phyloP scores from a whole-genome alignment of 2,888 invertebrate species.

The Podotricha telesiphe region DNA sequence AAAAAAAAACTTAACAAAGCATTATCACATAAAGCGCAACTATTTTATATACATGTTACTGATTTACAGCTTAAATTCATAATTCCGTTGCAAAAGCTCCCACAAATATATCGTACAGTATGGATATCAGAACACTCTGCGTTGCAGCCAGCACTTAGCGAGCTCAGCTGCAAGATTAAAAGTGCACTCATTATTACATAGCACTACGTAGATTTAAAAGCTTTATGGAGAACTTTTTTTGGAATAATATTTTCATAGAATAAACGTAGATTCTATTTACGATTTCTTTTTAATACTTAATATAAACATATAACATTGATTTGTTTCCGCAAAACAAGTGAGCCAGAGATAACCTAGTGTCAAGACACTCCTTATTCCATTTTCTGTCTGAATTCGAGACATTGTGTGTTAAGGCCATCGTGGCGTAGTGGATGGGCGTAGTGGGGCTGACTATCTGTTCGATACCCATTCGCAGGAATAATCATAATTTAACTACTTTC shows the following conservation, averaged over 20 bases:
- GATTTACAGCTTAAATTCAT: slow-evolving; percentile 10
- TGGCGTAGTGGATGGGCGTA: no score
- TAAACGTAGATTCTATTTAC: not conserved
- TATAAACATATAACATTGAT: no score
- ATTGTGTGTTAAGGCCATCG: no score
- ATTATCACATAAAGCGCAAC: no score
- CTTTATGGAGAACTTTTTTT: slow-evolving; percentile 3
- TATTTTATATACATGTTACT: not conserved
- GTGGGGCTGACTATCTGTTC: no score
- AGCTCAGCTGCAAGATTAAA: slow-evolving; percentile 72
- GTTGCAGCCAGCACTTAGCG: slow-evolving; percentile 65
- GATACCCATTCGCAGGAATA: no score
- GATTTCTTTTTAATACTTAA: slow-evolving; percentile 2
- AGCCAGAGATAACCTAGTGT: no score
- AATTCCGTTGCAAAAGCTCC: slow-evolving; percentile 1
- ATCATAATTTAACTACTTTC: no score
- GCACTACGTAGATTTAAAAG: slow-evolving; percentile 38
- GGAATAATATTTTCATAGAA: slow-evolving; percentile 1
- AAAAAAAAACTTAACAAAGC: no score
- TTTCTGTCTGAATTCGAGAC: no score
- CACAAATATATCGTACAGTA: slow-evolving; percentile 2
- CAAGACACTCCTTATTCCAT: no score
- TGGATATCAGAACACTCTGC: slow-evolving; percentile 34
- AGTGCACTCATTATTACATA: slow-evolving; percentile 55
- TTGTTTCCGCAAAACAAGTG: no score